Evolutionary conservation across 1,140 invertebrate species (phyloP).

Genomic region (Bathynomus jamesi): DNA sequence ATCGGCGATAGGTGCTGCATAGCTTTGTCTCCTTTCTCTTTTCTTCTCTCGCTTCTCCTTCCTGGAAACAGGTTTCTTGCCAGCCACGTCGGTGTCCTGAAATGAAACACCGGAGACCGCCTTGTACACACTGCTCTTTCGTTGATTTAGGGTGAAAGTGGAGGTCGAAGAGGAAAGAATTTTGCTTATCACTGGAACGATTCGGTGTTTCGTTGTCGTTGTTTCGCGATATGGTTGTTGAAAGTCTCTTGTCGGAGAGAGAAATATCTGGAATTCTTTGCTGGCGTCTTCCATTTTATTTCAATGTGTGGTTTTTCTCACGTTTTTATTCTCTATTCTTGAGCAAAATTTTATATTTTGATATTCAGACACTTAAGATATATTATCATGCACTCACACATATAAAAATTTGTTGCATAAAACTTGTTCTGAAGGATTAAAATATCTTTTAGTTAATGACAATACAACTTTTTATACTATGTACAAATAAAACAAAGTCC

Average conservation of each 20-base stretch:
- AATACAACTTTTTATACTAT: too few relatives aligned
- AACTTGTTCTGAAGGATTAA: too few relatives aligned
- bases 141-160: slow-evolving; percentile 26
- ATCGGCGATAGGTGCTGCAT: background rate
- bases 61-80: slow-evolving; percentile 12
- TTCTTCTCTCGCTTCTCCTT: slow-evolving; percentile 14
- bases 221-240: slow-evolving; percentile 8
- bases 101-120: slow-evolving; percentile 29
- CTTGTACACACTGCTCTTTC: slow-evolving; percentile 30
- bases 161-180: slow-evolving; percentile 19
- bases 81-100: slow-evolving; percentile 27
- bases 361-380: too few relatives aligned
- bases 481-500: too few relatives aligned
- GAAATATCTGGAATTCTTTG: slow-evolving; percentile 20
- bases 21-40: background rate
- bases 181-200: slow-evolving; percentile 30
- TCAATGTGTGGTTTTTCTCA: too few relatives aligned
- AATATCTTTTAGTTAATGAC: too few relatives aligned
- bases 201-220: slow-evolving; percentile 11
- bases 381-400: too few relatives aligned
- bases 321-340: too few relatives aligned
- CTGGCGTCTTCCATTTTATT: background rate
- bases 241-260: slow-evolving; percentile 14
- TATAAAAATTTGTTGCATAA: too few relatives aligned
- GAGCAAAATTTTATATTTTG: too few relatives aligned